These are phyloP conservation scores for Anableps anableps DNA, from an alignment of 2,797 vertebrate species.

Conservation along the genomic window DNA sequence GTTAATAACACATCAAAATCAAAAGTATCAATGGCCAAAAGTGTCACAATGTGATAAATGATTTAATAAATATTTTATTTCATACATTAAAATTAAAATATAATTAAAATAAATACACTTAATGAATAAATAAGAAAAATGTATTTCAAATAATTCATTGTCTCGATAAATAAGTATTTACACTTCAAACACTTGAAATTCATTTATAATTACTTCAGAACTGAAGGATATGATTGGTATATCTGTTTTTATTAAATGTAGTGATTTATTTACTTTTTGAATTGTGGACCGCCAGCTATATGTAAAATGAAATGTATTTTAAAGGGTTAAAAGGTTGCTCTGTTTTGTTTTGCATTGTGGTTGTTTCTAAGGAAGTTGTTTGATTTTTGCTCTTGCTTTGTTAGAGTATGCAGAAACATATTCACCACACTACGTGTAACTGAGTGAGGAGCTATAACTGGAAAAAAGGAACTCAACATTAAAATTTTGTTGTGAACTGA, in stretches of 20 bases:
- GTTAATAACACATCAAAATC: neutral
- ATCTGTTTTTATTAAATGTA: neutral
- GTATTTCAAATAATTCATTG: neutral
- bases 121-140: neutral
- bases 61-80: neutral
- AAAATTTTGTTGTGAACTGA: neutral
- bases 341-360: conserved; percentile 3
- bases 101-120: neutral
- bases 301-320: neutral
- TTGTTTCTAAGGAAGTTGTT: conserved; percentile 9
- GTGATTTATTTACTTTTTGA: neutral
- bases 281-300: neutral
- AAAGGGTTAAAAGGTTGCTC: neutral
- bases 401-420: conserved; percentile 6
- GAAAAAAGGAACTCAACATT: neutral
- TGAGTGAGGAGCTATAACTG: neutral
- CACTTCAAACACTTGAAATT: neutral
- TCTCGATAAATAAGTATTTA: neutral
- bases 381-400: conserved; percentile 3
- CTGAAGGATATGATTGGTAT: neutral
- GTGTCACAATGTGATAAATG: neutral
- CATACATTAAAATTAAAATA: neutral
- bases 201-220: neutral
- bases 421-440: neutral
- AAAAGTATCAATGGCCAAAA: neutral